Conservation (phyloP, 2,797 vertebrate species). For the Aldrovandia affinis region DNA sequence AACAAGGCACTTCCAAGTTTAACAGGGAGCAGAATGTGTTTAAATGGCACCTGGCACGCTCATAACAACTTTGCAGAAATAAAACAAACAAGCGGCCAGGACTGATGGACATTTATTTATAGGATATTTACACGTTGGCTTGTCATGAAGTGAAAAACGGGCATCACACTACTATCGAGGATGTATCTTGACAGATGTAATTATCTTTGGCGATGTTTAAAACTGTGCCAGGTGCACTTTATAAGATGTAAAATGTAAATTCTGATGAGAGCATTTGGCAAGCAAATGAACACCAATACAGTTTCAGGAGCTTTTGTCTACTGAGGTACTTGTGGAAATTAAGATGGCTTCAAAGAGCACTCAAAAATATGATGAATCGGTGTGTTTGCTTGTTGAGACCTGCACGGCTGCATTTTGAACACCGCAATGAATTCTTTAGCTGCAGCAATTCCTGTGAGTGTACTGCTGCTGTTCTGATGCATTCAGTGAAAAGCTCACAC, state of each 20-base stretch:
- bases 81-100: too few species aligned
- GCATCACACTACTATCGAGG: too few species aligned
- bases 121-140: too few species aligned
- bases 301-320: background rate
- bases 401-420: background rate
- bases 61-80: too few species aligned
- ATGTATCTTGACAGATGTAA: too few species aligned
- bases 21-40: background rate
- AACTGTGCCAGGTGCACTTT: too few species aligned
- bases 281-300: background rate
- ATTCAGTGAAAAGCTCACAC: conserved; percentile 7
- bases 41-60: too few species aligned
- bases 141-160: too few species aligned
- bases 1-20: background rate
- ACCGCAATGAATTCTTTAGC: background rate
- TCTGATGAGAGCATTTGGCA: conserved; percentile 1
- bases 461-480: background rate
- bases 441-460: background rate
- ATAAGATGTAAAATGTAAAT: conserved; percentile 1
- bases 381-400: background rate
- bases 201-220: too few species aligned
- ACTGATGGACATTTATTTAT: too few species aligned
- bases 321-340: background rate
- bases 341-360: conserved; percentile 20
- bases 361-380: background rate